Evolutionary conservation across 2,797 vertebrate genomes (phyloP).

Genomic region (Danio tinwini): DNA sequence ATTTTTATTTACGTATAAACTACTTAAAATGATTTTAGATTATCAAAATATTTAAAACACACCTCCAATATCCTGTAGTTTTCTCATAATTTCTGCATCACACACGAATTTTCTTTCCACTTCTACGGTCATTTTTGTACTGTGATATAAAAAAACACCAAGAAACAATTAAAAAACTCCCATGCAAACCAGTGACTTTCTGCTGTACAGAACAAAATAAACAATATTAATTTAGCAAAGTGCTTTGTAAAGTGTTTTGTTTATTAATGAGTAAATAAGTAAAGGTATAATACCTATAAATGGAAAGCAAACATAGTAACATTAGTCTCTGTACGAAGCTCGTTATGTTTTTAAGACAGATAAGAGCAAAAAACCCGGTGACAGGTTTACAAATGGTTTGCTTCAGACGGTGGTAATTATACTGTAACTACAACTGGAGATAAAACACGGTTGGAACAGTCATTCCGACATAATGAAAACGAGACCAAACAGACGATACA

Average conservation of each 20-base stretch:
- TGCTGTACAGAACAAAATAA: not conserved
- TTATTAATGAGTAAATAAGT: too few species aligned
- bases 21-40: not conserved
- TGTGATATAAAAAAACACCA: slow-evolving; percentile 52
- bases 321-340: not conserved
- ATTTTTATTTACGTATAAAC: too few species aligned
- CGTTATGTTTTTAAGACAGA: not conserved
- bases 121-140: slow-evolving; percentile 76
- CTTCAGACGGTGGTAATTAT: not conserved
- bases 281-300: too few species aligned
- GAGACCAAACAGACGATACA: not conserved
- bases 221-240: not conserved
- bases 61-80: slow-evolving; percentile 76
- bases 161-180: not conserved
- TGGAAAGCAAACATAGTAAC: too few species aligned
- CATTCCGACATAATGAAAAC: not conserved
- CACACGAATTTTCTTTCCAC: slow-evolving; percentile 83
- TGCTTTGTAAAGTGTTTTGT: not conserved
- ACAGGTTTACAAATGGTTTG: not conserved
- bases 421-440: not conserved
- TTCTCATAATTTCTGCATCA: slow-evolving; percentile 69
- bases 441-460: not conserved
- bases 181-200: not conserved
- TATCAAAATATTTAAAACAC: slow-evolving; percentile 44
- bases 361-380: not conserved